Conservation (phyloP, 2,797 vertebrate species). For the Champsocephalus esox region DNA sequence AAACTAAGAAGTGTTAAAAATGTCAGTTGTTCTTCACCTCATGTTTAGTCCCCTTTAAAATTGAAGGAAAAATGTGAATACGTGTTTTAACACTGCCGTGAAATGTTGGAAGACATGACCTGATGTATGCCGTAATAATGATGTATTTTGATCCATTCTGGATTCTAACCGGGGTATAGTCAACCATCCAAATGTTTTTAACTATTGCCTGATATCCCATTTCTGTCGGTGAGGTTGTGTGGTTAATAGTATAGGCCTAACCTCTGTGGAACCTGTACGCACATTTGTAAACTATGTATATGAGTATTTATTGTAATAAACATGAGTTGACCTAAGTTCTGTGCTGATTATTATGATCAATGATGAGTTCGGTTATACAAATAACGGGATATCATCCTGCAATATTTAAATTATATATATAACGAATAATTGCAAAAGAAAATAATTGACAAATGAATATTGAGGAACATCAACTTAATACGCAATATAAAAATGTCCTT, state of each 20-base stretch:
- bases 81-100: slow-evolving; percentile 37
- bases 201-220: slow-evolving; percentile 13
- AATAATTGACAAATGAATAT: not conserved
- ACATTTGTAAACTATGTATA: slow-evolving; percentile 89
- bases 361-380: not conserved
- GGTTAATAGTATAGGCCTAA: slow-evolving; percentile 29
- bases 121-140: slow-evolving; percentile 15
- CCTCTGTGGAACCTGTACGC: slow-evolving; percentile 52
- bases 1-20: slow-evolving; percentile 38
- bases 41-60: slow-evolving; percentile 21
- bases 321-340: slow-evolving; percentile 55
- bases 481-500: fast-evolving
- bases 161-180: slow-evolving; percentile 21
- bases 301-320: slow-evolving; percentile 99
- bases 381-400: not conserved
- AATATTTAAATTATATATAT: too few species aligned
- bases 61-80: slow-evolving; percentile 43
- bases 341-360: slow-evolving; percentile 3
- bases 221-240: slow-evolving; percentile 55
- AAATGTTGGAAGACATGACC: slow-evolving; percentile 30
- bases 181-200: slow-evolving; percentile 32
- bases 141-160: slow-evolving; percentile 31
- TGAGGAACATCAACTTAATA: not conserved
- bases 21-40: slow-evolving; percentile 1
- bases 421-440: not conserved